A percentile compares a stretch with the other conserved stretches of the same genome.
Conservation (phyloP, 2,113 vertebrate species). For the Mesembrinibis cayennensis region DNA sequence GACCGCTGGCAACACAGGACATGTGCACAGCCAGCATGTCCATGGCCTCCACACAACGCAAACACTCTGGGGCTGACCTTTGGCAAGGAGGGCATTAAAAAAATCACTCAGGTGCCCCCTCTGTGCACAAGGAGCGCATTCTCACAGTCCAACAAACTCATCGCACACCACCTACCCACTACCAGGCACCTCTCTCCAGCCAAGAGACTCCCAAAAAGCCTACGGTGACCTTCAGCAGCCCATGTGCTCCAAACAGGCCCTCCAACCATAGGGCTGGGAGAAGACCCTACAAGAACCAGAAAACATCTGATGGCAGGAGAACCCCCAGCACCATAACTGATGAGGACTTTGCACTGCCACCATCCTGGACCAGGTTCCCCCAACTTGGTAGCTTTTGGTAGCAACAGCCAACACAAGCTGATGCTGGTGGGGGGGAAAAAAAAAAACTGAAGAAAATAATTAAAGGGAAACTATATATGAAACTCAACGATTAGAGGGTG, state of each 20-base stretch:
- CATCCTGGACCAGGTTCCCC: not conserved
- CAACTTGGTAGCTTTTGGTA: not conserved
- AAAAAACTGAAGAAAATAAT: not conserved
- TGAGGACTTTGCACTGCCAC: rapidly evolving
- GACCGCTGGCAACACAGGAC: not conserved
- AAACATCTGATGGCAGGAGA: not conserved
- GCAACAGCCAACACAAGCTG: not conserved
- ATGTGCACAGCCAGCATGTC: rapidly evolving
- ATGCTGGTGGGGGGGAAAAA: not conserved
- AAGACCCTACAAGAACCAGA: not conserved
- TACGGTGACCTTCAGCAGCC: not conserved
- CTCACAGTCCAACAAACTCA: not conserved
- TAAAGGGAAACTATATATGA: not conserved
- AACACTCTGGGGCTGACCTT: not conserved
- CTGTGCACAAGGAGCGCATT: not conserved
- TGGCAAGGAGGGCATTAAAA: not conserved
- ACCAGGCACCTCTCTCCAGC: not conserved
- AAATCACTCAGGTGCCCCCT: not conserved
- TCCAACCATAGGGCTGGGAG: not conserved
- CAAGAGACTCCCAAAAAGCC: not conserved
- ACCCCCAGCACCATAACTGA: not conserved
- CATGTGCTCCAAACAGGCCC: not conserved
- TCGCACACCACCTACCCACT: not conserved
- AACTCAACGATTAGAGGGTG: not conserved
- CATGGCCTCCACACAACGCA: rapidly evolving